Percentiles rank a stretch among this genome's conserved stretches.
phyloP scores from a whole-genome alignment of 2,888 invertebrate genomes.

The Drosophila mimetica region DNA sequence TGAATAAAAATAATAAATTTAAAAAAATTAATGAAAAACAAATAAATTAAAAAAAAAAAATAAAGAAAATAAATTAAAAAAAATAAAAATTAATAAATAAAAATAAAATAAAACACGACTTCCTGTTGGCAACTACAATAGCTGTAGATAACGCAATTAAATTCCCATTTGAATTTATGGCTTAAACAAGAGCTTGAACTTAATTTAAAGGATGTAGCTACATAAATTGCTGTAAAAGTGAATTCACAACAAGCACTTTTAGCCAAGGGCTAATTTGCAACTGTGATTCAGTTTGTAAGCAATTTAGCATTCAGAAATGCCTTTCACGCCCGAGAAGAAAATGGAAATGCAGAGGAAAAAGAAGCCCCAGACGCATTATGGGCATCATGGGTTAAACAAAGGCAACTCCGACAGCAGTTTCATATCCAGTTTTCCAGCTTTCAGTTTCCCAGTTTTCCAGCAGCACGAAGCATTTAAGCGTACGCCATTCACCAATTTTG shows the following conservation, averaged over 20 bases:
- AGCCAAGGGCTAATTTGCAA: conserved; percentile 13
- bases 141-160: too few species aligned
- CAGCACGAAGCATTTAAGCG: conserved; percentile 33
- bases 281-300: conserved; percentile 2
- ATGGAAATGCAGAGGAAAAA: background rate
- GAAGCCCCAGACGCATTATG: background rate
- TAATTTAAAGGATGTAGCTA: too few species aligned
- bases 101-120: too few species aligned
- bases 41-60: too few species aligned
- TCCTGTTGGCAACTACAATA: too few species aligned
- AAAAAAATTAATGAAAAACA: too few species aligned
- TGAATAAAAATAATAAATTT: too few species aligned
- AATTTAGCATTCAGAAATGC: conserved; percentile 25
- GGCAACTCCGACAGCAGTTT: conserved; percentile 18
- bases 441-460: background rate
- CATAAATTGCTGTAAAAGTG: background rate
- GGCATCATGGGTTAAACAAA: conserved; percentile 20
- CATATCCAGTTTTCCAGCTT: background rate
- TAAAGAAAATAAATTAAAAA: too few species aligned
- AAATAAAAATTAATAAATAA: too few species aligned
- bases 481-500: conserved; percentile 57
- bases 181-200: too few species aligned
- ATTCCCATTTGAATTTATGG: too few species aligned
- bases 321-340: conserved; percentile 17
- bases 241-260: background rate